A percentile compares a stretch with the other conserved stretches of the same genome.
These are phyloP conservation scores for Aphidius gifuensis DNA, from an alignment of 1,140 invertebrate genomes.

Conservation along the genomic window DNA sequence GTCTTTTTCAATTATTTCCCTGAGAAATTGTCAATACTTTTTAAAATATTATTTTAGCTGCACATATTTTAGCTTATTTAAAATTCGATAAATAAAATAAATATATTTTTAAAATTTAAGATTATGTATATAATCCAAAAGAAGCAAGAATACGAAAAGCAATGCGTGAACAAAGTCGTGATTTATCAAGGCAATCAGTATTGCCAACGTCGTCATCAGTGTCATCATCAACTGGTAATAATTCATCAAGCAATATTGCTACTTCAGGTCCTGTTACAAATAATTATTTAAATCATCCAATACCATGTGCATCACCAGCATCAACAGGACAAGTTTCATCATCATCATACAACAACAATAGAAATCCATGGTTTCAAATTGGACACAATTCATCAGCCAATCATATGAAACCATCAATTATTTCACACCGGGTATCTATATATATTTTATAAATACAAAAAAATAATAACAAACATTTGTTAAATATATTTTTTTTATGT, in stretches of 20 bases:
- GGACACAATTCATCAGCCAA: slow-evolving; percentile 33
- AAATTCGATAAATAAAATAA: too few species aligned
- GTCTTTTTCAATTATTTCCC: not conserved
- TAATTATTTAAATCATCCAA: slow-evolving; percentile 39
- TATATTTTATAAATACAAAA: not conserved
- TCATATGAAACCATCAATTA: slow-evolving; percentile 43
- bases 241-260: slow-evolving; percentile 26
- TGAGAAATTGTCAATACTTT: too few species aligned
- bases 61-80: not conserved
- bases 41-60: not conserved
- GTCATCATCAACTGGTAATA: slow-evolving; percentile 17
- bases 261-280: slow-evolving; percentile 18
- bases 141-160: slow-evolving; percentile 63
- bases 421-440: slow-evolving; percentile 45
- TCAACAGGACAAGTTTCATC: slow-evolving; percentile 32
- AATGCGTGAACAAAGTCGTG: slow-evolving; percentile 57
- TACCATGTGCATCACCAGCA: slow-evolving; percentile 33
- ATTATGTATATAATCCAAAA: slow-evolving; percentile 67
- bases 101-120: slow-evolving; percentile 34
- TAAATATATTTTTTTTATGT: not conserved
- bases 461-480: not conserved
- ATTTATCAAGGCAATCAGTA: slow-evolving; percentile 48
- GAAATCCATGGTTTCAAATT: slow-evolving; percentile 48
- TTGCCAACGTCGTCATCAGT: slow-evolving; percentile 37
- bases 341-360: slow-evolving; percentile 36